Conservation (phyloP, 2,797 vertebrate species). For the Silurus lanzhouensis region DNA sequence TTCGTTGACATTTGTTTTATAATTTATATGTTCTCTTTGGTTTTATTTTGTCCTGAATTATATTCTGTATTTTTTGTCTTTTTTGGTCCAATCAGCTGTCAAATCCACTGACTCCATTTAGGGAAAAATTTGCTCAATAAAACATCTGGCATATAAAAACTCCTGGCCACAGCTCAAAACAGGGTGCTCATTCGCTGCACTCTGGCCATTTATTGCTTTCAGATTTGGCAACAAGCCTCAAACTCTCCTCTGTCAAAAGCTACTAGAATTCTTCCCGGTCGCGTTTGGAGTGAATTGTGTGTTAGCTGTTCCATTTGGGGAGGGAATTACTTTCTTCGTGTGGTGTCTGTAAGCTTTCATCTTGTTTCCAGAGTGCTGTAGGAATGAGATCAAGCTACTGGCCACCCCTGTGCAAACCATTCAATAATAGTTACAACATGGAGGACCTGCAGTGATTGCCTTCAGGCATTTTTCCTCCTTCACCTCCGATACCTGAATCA, state of each 20-base stretch:
- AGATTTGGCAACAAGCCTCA: neutral
- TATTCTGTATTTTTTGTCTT: too few species aligned
- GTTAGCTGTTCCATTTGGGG: constrained; percentile 1
- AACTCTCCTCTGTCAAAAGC: neutral
- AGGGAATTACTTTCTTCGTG: constrained; percentile 13
- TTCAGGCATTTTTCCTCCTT: neutral
- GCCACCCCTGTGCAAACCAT: constrained; percentile 2
- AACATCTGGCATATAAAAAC: neutral
- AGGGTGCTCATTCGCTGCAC: neutral
- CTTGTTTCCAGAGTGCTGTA: neutral
- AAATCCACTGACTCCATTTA: too few species aligned
- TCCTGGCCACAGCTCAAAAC: neutral
- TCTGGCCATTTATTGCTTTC: neutral
- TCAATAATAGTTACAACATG: neutral
- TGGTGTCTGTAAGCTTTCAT: constrained; percentile 1
- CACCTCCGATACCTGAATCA: neutral
- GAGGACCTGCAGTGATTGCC: constrained; percentile 1
- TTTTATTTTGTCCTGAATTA: too few species aligned
- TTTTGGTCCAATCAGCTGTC: too few species aligned
- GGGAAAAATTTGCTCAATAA: neutral
- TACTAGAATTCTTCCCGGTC: constrained; percentile 5
- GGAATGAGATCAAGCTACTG: neutral
- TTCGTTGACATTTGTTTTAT: too few species aligned
- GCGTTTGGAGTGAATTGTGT: constrained; percentile 2
- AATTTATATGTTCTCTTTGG: too few species aligned